Percentiles rank a stretch among this genome's conserved stretches.
Evolutionary conservation across 2,113 vertebrate species (phyloP).

Genomic region (Ciconia boyciana): DNA sequence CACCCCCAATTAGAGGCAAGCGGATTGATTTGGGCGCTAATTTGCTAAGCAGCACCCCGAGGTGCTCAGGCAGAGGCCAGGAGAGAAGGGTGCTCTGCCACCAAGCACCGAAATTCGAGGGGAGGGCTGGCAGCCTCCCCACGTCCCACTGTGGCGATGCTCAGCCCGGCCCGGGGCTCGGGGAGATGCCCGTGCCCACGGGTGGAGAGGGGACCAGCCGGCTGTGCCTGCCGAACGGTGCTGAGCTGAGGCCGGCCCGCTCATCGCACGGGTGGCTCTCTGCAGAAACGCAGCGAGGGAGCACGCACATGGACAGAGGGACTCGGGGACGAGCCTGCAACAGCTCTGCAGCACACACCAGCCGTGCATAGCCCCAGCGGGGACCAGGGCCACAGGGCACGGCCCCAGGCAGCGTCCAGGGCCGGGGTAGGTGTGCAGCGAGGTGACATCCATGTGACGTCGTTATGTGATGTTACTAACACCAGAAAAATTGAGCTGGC

Average conservation of each 20-base stretch:
- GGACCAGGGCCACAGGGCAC: background rate
- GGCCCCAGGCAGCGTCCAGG: background rate
- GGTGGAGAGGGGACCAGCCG: background rate
- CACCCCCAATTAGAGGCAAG: conserved; percentile 66
- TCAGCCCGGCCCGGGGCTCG: background rate
- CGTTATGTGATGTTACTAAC: background rate
- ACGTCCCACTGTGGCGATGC: background rate
- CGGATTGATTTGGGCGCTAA: conserved; percentile 44
- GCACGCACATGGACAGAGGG: background rate
- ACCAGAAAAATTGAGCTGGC: background rate
- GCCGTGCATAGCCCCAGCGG: background rate
- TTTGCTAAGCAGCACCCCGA: conserved; percentile 31
- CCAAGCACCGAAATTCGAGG: background rate
- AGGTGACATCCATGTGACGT: background rate
- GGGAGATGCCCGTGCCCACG: background rate
- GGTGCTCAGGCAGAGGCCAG: background rate
- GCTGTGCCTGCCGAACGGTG: rapidly evolving
- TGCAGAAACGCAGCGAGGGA: background rate
- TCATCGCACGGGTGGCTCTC: rapidly evolving
- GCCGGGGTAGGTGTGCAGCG: rapidly evolving
- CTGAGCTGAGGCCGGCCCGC: background rate
- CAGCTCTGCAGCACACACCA: background rate
- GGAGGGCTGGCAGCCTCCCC: background rate
- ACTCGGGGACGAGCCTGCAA: background rate
- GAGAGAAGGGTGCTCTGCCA: background rate